phyloP scores from a whole-genome alignment of 2,888 invertebrate species.

The Sminthurides aquaticus region DNA sequence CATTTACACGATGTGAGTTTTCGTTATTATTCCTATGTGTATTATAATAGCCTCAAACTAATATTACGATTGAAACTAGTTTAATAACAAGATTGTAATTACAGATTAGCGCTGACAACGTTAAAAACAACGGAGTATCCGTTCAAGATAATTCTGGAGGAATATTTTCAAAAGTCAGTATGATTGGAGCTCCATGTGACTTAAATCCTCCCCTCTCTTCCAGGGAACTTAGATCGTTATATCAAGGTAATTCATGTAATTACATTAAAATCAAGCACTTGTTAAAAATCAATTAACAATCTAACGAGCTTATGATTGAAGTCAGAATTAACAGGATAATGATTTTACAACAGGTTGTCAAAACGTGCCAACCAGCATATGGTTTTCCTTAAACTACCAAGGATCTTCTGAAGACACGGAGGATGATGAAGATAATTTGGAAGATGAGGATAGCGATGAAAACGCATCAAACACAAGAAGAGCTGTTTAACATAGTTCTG shows the following conservation, averaged over 20 bases:
- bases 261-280: not conserved
- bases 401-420: conserved; percentile 23
- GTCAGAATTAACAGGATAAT: not conserved
- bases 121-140: not conserved
- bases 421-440: conserved; percentile 23
- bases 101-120: not conserved
- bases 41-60: too few relatives aligned
- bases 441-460: conserved; percentile 22
- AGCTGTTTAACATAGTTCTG: not conserved
- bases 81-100: too few relatives aligned
- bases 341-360: conserved; percentile 49
- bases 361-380: conserved; percentile 50
- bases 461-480: conserved; percentile 34
- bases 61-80: too few relatives aligned
- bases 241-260: conserved; percentile 44
- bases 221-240: conserved; percentile 47
- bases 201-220: conserved; percentile 48
- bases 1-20: conserved; percentile 34
- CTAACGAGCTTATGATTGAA: too few relatives aligned
- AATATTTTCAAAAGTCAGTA: conserved; percentile 45
- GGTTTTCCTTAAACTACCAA: conserved; percentile 44
- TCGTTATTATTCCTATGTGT: too few relatives aligned
- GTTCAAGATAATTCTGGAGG: conserved; percentile 46
- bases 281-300: conserved; percentile 2
- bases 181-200: conserved; percentile 51